phyloP scores from a whole-genome alignment of 1,140 invertebrate genomes.

The Littorina saxatilis region DNA sequence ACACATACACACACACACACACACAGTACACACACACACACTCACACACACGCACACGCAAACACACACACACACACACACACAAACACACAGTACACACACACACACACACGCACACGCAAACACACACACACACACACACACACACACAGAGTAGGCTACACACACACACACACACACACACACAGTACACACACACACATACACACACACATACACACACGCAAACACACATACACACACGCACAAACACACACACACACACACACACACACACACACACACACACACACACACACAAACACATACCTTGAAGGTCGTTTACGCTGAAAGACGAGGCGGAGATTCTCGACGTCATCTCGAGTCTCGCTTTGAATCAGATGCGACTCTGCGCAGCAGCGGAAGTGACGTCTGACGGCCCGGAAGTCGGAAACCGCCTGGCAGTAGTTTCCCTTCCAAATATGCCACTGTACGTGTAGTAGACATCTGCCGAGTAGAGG shows the following conservation, averaged over 20 bases:
- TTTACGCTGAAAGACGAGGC: slow-evolving; percentile 13
- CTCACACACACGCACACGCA: neutral
- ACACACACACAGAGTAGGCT: slow-evolving; percentile 13
- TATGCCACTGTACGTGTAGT: slow-evolving; percentile 31
- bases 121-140: neutral
- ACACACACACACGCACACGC: slow-evolving; percentile 12
- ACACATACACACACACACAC: too few species aligned
- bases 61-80: neutral
- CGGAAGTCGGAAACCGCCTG: slow-evolving; percentile 36
- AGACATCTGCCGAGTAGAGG: slow-evolving; percentile 28
- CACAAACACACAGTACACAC: neutral
- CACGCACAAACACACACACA: slow-evolving; percentile 4
- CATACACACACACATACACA: neutral
- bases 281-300: neutral
- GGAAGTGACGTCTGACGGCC: slow-evolving; percentile 29
- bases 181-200: slow-evolving; percentile 20
- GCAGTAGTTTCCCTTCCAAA: slow-evolving; percentile 28
- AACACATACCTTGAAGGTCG: slow-evolving; percentile 13
- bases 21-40: too few species aligned
- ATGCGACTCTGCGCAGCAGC: slow-evolving; percentile 12
- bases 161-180: neutral
- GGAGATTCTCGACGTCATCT: slow-evolving; percentile 20
- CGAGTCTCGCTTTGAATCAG: slow-evolving; percentile 9
- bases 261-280: slow-evolving; percentile 12
- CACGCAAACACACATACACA: neutral